Conservation (phyloP, 2,888 invertebrate genomes). For the Caprella mutica region DNA sequence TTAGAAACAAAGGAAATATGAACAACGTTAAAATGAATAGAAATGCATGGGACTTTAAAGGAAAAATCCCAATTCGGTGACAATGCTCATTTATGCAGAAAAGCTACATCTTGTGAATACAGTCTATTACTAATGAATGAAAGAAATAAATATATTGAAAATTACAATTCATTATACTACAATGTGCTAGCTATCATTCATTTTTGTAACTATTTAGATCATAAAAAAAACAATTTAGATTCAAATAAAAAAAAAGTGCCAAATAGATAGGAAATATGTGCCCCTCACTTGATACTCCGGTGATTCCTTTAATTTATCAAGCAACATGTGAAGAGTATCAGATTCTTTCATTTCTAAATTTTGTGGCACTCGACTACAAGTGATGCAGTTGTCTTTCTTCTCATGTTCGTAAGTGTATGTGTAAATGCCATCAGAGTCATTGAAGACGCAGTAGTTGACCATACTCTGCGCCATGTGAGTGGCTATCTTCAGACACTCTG, state of each 20-base stretch:
- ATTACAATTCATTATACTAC: background rate
- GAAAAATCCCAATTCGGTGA: background rate
- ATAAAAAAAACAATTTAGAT: too few species aligned
- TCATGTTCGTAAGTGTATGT: slow-evolving; percentile 91
- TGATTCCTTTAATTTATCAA: slow-evolving; percentile 22
- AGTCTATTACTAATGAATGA: background rate
- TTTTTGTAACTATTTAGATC: too few species aligned
- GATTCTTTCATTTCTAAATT: slow-evolving; percentile 35
- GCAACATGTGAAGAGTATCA: slow-evolving; percentile 23
- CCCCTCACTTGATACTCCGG: slow-evolving; percentile 24
- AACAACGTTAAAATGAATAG: background rate
- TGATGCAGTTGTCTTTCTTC: slow-evolving; percentile 71
- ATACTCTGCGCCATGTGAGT: slow-evolving; percentile 79
- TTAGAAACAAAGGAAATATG: background rate
- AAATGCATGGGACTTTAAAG: background rate
- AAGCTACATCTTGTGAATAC: too few species aligned
- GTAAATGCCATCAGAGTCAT: slow-evolving; percentile 90
- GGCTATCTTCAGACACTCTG: slow-evolving; percentile 93
- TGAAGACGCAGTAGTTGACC: slow-evolving; percentile 94
- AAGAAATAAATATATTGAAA: background rate
- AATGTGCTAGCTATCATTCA: too few species aligned
- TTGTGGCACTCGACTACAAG: slow-evolving; percentile 57
- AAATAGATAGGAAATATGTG: background rate
- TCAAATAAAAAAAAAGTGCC: too few species aligned
- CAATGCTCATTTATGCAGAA: too few species aligned